phyloP scores from a whole-genome alignment of 2,888 invertebrate species.

The Shargacucullia verbasci region DNA sequence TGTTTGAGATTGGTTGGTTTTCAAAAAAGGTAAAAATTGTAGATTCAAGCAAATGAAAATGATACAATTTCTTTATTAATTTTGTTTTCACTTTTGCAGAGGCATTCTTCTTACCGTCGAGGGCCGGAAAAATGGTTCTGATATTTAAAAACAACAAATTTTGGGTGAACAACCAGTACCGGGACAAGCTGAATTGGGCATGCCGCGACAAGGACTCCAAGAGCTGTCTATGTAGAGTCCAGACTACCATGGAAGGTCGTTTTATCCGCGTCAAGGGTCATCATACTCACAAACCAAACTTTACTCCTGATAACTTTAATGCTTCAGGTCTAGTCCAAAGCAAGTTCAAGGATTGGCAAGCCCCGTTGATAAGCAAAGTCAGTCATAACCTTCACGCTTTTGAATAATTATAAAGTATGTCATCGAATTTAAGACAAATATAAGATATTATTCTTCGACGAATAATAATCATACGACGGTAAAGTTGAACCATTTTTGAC shows the following conservation, averaged over 20 bases:
- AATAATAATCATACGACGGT: slow-evolving; percentile 5
- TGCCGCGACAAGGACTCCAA: slow-evolving; percentile 83
- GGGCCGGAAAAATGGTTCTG: slow-evolving; percentile 83
- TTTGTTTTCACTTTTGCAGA: slow-evolving; percentile 65
- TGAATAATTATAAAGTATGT: slow-evolving; percentile 24
- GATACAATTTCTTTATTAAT: slow-evolving; percentile 19
- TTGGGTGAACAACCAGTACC: slow-evolving; percentile 86
- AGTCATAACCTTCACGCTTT: slow-evolving; percentile 28
- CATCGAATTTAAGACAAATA: slow-evolving; percentile 1
- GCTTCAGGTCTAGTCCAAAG: slow-evolving; percentile 63
- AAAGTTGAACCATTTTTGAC: slow-evolving; percentile 16
- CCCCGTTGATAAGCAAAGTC: slow-evolving; percentile 40
- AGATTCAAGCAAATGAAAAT: not conserved
- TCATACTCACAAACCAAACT: slow-evolving; percentile 82
- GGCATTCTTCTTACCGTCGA: slow-evolving; percentile 83
- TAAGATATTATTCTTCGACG: not conserved
- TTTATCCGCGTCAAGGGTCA: slow-evolving; percentile 80
- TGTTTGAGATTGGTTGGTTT: not conserved
- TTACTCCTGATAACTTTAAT: slow-evolving; percentile 80
- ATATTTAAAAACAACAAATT: slow-evolving; percentile 84
- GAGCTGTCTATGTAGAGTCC: slow-evolving; percentile 83
- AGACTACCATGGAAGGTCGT: slow-evolving; percentile 83
- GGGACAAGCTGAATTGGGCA: slow-evolving; percentile 85
- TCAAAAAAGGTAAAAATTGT: not conserved
- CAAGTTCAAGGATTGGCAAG: slow-evolving; percentile 59